Conservation (phyloP, 2,888 invertebrate genomes). For the Podotricha telesiphe region DNA sequence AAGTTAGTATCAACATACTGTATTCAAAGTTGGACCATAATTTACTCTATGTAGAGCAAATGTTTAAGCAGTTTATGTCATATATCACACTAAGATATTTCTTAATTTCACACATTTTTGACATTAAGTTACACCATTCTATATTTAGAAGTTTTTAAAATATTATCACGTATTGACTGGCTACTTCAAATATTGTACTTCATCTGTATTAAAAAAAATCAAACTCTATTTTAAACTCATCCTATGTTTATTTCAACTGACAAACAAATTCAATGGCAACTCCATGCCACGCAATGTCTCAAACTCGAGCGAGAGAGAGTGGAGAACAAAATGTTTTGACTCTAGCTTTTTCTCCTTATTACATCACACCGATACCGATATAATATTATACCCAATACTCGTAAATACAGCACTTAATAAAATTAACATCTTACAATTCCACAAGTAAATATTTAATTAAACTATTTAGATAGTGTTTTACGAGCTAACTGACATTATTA, state of each 20-base stretch:
- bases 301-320: no score
- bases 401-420: slow-evolving; percentile 26
- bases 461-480: slow-evolving; percentile 24
- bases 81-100: not conserved
- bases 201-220: no score
- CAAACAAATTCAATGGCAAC: no score
- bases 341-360: no score
- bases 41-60: not conserved
- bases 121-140: not conserved
- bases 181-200: no score
- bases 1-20: not conserved
- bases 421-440: slow-evolving; percentile 1
- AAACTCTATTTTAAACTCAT: no score
- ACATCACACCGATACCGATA: not conserved
- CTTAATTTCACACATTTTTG: not conserved
- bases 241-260: no score
- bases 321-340: no score
- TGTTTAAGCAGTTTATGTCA: not conserved
- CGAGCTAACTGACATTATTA: slow-evolving; percentile 16
- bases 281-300: no score
- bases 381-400: not conserved
- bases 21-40: not conserved
- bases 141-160: not conserved
- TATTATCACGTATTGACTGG: not conserved
- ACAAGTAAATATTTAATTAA: slow-evolving; percentile 16